phyloP scores from a whole-genome alignment of 2,113 vertebrate genomes.

The Pollimyrus isidori region DNA sequence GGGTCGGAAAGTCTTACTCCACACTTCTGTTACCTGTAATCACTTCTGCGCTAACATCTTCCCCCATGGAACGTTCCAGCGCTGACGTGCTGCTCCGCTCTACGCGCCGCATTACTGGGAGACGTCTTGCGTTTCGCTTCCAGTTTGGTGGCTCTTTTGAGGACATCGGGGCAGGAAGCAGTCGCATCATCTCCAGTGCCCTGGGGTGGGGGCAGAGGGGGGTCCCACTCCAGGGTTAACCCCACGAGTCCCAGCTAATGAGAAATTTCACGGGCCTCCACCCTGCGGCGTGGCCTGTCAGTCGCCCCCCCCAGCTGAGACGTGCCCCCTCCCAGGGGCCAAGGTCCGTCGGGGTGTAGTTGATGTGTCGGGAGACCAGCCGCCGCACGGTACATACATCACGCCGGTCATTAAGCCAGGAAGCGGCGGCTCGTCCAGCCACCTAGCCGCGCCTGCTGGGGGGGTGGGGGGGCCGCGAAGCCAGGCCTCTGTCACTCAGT shows the following conservation, averaged over 20 bases:
- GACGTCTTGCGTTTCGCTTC: neutral
- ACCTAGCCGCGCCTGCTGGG: neutral
- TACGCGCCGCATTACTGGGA: neutral
- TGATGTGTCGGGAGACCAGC: neutral
- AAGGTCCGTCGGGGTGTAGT: neutral
- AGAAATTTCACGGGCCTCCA: constrained; percentile 15
- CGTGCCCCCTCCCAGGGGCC: neutral
- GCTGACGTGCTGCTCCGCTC: too few species aligned
- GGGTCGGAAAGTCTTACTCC: neutral
- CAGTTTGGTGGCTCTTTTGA: neutral
- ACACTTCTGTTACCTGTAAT: neutral
- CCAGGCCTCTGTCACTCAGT: constrained; percentile 17
- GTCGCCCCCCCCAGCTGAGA: neutral
- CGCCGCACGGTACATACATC: neutral
- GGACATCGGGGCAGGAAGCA: neutral
- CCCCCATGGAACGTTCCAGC: neutral
- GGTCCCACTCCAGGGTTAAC: constrained; percentile 10
- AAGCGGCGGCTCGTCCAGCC: neutral
- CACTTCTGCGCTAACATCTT: neutral
- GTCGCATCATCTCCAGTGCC: neutral
- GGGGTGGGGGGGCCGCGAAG: neutral
- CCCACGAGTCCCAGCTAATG: constrained; percentile 6
- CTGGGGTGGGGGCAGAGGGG: neutral
- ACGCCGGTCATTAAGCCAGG: constrained; percentile 2
- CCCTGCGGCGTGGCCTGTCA: constrained; percentile 4